phyloP scores from a whole-genome alignment of 2,888 invertebrate genomes.

The Cephus sareptanus region DNA sequence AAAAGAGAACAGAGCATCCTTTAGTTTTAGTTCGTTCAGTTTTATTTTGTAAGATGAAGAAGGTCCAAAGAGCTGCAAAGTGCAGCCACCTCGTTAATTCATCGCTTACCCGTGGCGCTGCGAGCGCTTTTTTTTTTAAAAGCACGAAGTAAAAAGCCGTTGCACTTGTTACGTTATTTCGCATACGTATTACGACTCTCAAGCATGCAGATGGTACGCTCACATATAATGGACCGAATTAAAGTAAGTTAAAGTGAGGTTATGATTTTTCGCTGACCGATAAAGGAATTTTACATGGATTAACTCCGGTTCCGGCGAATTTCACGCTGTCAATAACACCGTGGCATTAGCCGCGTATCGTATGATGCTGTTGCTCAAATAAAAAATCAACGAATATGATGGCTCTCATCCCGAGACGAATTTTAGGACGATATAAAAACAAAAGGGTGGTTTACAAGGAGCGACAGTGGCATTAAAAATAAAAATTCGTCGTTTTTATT shows the following conservation, averaged over 20 bases:
- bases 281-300: background rate
- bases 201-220: background rate
- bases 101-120: background rate
- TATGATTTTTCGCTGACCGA: background rate
- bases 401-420: background rate
- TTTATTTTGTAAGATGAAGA: background rate
- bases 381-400: background rate
- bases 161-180: background rate
- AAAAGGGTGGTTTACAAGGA: background rate
- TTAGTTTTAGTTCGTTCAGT: background rate
- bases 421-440: background rate
- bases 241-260: background rate
- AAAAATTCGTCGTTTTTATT: background rate
- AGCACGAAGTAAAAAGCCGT: background rate
- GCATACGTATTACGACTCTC: background rate
- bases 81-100: background rate
- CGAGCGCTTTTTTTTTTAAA: background rate
- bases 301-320: background rate
- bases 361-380: background rate
- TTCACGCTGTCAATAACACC: background rate
- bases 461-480: background rate
- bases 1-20: background rate
- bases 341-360: background rate
- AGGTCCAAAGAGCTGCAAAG: background rate
- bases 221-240: background rate